Evolutionary conservation across 2,888 invertebrate genomes (phyloP).

Genomic region (Apamea monoglypha): DNA sequence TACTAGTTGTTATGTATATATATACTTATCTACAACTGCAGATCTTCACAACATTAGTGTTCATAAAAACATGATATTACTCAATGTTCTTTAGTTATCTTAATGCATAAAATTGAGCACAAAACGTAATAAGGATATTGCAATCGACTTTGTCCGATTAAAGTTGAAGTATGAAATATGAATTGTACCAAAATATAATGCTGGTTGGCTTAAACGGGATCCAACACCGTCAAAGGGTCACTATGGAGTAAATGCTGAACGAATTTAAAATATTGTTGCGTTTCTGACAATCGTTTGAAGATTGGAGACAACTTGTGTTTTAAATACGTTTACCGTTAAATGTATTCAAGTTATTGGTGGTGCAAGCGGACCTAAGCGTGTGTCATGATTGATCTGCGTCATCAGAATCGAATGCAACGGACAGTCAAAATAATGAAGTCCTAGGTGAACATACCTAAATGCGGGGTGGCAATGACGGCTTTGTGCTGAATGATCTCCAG

Average conservation of each 20-base stretch:
- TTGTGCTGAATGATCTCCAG: slow-evolving; percentile 96
- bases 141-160: neutral
- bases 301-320: no score
- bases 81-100: neutral
- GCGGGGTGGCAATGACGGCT: slow-evolving; percentile 97
- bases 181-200: neutral
- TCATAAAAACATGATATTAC: neutral
- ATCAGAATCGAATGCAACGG: no score
- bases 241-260: neutral
- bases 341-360: no score
- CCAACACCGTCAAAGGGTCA: neutral
- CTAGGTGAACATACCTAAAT: slow-evolving; percentile 92
- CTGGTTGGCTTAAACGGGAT: no score
- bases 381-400: neutral
- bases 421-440: neutral
- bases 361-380: no score
- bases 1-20: neutral
- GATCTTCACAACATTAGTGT: neutral
- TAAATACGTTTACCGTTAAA: no score
- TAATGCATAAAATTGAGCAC: neutral
- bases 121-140: neutral
- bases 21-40: neutral
- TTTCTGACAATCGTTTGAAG: no score
- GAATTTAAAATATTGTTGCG: neutral
- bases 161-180: no score